Percentiles rank a stretch among this genome's conserved stretches.
These are phyloP conservation scores for Camptogramma bilineatum DNA, from an alignment of 2,888 invertebrate genomes.

Conservation along the genomic window DNA sequence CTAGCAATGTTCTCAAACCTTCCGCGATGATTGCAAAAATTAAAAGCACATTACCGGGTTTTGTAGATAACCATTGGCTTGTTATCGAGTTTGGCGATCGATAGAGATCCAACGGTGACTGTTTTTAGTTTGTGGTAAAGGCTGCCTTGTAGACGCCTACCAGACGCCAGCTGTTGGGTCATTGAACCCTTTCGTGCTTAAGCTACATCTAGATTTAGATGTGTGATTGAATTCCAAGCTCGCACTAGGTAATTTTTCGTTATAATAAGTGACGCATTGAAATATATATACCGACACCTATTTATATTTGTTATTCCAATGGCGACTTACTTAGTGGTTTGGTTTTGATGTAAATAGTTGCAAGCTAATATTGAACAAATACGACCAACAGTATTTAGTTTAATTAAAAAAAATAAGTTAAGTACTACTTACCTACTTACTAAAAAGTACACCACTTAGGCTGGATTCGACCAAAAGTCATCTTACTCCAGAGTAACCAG, in stretches of 20 bases:
- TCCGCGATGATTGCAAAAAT: constrained; percentile 11
- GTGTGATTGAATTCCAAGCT: constrained; percentile 43
- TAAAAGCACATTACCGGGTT: constrained; percentile 56
- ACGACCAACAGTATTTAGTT: too few relatives aligned
- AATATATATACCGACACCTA: not conserved
- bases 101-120: constrained; percentile 54
- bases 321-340: too few relatives aligned
- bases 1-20: not conserved
- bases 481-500: too few relatives aligned
- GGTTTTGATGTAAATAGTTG: too few relatives aligned
- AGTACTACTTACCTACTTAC: too few relatives aligned
- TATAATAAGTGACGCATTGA: not conserved
- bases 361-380: too few relatives aligned
- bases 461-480: too few relatives aligned
- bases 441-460: too few relatives aligned
- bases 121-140: constrained; percentile 48
- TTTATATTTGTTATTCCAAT: not conserved
- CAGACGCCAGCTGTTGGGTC: constrained; percentile 64
- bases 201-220: constrained; percentile 51
- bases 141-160: constrained; percentile 67
- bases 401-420: too few relatives aligned
- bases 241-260: constrained; percentile 5
- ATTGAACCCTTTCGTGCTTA: constrained; percentile 66
- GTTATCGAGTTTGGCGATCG: constrained; percentile 49
- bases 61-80: constrained; percentile 36